Evolutionary conservation across 1,140 invertebrate genomes (phyloP).

Genomic region (Heliconius eleuchia): DNA sequence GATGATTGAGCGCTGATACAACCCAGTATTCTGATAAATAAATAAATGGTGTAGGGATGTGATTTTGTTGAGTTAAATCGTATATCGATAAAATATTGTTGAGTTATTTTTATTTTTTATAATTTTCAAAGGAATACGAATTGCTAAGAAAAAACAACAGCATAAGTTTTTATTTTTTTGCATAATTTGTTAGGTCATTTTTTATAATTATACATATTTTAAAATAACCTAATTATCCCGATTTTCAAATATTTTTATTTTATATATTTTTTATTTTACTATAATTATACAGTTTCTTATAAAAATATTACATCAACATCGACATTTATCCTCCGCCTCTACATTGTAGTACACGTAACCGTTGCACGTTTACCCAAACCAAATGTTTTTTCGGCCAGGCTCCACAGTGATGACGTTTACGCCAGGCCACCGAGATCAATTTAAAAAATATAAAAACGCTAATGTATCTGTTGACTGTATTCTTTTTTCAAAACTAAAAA

Average conservation of each 20-base stretch:
- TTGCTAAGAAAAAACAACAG: background rate
- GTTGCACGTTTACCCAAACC: slow-evolving; percentile 51
- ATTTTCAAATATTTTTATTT: too few relatives aligned
- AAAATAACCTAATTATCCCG: too few relatives aligned
- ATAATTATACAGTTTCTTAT: background rate
- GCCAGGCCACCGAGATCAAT: slow-evolving; percentile 52
- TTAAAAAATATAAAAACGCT: slow-evolving; percentile 56
- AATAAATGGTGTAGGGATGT: slow-evolving; percentile 58
- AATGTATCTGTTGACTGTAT: slow-evolving; percentile 43
- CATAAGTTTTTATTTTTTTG: too few relatives aligned
- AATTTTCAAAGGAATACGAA: background rate
- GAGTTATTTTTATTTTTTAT: background rate
- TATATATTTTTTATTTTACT: too few relatives aligned
- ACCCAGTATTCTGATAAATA: slow-evolving; percentile 76
- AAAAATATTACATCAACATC: slow-evolving; percentile 40
- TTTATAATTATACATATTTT: too few relatives aligned
- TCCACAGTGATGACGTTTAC: slow-evolving; percentile 49
- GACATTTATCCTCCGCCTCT: slow-evolving; percentile 22
- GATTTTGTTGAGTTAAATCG: slow-evolving; percentile 27
- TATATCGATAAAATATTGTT: slow-evolving; percentile 21
- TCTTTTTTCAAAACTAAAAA: slow-evolving; percentile 37
- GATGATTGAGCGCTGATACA: slow-evolving; percentile 76
- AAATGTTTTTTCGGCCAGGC: slow-evolving; percentile 54
- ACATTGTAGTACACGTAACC: slow-evolving; percentile 53
- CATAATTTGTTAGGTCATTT: too few relatives aligned